Conservation (phyloP, 1,140 invertebrate species). For the Trichoplusia ni region DNA sequence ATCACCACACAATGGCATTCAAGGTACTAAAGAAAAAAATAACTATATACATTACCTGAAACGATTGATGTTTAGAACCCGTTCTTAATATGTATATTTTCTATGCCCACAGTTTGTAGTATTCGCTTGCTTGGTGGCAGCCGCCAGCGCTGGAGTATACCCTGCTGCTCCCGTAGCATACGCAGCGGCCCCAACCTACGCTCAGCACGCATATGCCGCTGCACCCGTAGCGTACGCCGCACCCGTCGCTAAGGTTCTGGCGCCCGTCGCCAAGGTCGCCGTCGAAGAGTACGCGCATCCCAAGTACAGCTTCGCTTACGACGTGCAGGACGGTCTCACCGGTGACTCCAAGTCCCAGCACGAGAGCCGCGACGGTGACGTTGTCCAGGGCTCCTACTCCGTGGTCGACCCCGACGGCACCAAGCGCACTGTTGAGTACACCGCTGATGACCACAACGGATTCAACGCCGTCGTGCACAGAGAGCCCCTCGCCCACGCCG, state of each 20-base stretch:
- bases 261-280: constrained; percentile 44
- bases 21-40: too few species aligned
- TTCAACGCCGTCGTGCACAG: constrained; percentile 80
- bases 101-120: constrained; percentile 62
- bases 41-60: too few species aligned
- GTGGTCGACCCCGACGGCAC: constrained; percentile 85
- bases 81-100: constrained; percentile 10
- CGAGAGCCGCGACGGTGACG: constrained; percentile 84
- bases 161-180: constrained; percentile 56
- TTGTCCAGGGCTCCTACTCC: constrained; percentile 84
- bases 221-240: constrained; percentile 85
- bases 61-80: not conserved
- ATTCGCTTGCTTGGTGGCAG: constrained; percentile 62
- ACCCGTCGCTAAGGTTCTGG: constrained; percentile 43
- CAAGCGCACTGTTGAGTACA: constrained; percentile 85
- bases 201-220: too few species aligned
- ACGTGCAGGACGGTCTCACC: constrained; percentile 85
- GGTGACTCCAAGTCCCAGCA: constrained; percentile 86
- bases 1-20: constrained; percentile 67
- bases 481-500: constrained; percentile 48
- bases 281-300: constrained; percentile 78
- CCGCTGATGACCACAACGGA: constrained; percentile 79
- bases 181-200: constrained; percentile 73
- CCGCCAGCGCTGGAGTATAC: constrained; percentile 60
- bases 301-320: constrained; percentile 84